phyloP scores from a whole-genome alignment of 2,797 vertebrate genomes.

The Gambelia wislizenii region DNA sequence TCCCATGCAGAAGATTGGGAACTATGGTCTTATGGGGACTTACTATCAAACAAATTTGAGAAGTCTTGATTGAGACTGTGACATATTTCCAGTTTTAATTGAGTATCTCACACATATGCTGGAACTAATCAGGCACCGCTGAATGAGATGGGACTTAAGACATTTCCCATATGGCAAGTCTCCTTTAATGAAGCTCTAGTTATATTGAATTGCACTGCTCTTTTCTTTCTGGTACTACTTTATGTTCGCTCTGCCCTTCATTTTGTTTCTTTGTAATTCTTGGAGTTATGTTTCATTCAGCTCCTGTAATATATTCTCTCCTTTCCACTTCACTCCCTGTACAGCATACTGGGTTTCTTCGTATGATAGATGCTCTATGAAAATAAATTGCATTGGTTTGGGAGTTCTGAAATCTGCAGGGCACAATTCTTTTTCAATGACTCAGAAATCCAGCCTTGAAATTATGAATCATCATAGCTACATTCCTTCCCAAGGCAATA shows the following conservation, averaged over 20 bases:
- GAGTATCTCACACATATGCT: background rate
- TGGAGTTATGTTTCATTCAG: background rate
- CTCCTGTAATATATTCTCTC: constrained; percentile 19
- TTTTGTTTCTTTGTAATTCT: constrained; percentile 3
- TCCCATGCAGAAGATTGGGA: background rate
- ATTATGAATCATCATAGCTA: background rate
- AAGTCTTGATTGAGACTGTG: background rate
- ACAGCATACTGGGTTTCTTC: constrained; percentile 13
- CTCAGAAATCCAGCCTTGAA: constrained; percentile 35
- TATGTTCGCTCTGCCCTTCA: constrained; percentile 29
- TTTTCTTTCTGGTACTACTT: constrained; percentile 9
- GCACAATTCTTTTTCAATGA: constrained; percentile 26
- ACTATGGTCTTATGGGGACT: background rate
- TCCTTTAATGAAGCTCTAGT: constrained; percentile 6
- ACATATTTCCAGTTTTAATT: background rate
- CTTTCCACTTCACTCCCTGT: background rate
- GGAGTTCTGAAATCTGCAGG: constrained; percentile 28
- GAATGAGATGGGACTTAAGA: constrained; percentile 37
- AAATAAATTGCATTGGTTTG: constrained; percentile 33
- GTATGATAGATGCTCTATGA: constrained; percentile 4
- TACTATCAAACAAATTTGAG: background rate
- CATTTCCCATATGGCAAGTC: constrained; percentile 19
- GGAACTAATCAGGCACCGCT: constrained; percentile 11
- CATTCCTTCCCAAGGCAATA: constrained; percentile 3
- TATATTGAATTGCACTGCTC: background rate